phyloP scores from a whole-genome alignment of 1,140 invertebrate genomes.

The Atta cephalotes region DNA sequence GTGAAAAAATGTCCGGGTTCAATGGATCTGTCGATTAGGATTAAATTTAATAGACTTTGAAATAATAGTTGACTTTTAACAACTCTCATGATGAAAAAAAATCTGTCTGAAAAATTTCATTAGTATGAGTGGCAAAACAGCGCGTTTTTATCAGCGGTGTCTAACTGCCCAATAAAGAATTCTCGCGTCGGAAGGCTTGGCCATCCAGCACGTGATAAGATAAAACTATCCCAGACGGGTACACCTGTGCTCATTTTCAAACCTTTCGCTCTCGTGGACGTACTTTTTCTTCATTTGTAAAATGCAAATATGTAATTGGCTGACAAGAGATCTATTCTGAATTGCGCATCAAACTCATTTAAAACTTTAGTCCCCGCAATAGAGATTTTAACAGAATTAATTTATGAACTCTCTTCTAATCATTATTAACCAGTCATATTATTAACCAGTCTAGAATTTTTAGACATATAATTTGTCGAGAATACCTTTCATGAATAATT shows the following conservation, averaged over 20 bases:
- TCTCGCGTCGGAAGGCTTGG: slow-evolving; percentile 13
- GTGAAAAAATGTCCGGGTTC: too few species aligned
- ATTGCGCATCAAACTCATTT: neutral
- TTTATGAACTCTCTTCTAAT: neutral
- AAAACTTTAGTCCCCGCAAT: neutral
- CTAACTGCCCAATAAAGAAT: slow-evolving; percentile 37
- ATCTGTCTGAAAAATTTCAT: neutral
- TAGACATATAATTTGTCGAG: neutral
- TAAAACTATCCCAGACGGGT: slow-evolving; percentile 10
- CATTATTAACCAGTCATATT: neutral
- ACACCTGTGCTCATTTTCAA: slow-evolving; percentile 25
- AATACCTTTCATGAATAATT: neutral
- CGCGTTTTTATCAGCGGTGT: slow-evolving; percentile 36
- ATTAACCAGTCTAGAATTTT: neutral
- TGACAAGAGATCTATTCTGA: neutral
- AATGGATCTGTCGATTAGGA: too few species aligned
- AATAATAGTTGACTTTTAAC: slow-evolving; percentile 17
- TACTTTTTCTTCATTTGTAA: neutral
- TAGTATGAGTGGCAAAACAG: slow-evolving; percentile 11
- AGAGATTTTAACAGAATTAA: neutral
- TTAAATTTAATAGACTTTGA: neutral
- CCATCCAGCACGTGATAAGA: slow-evolving; percentile 40
- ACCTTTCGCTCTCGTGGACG: neutral
- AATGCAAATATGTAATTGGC: slow-evolving; percentile 42
- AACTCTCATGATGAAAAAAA: slow-evolving; percentile 1